Evolutionary conservation across 2,113 vertebrate genomes (phyloP).

Genomic region (Felis catus): F.catus_Fca126_mat1.0 CM031414.1:84124001-84124500

Average conservation of each 20-base stretch:
- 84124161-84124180: background rate
- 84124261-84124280: background rate
- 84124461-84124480: background rate
- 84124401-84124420: background rate
- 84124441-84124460: background rate
- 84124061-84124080: background rate
- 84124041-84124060: background rate
- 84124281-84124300: background rate
- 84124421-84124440: background rate
- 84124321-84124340: background rate
- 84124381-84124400: slow-evolving; percentile 13
- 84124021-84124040: background rate
- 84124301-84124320: background rate
- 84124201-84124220: background rate
- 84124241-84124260: background rate
- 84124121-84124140: background rate
- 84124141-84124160: background rate
- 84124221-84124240: background rate
- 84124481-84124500: background rate
- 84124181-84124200: background rate
- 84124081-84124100: background rate
- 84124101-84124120: background rate
- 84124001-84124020: no score
- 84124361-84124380: background rate
- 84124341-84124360: background rate